Evolutionary conservation across 2,113 vertebrate genomes (phyloP), one percentile per base, ranked within the genome.

Genomic region (Cercopithecus mona): DNA sequence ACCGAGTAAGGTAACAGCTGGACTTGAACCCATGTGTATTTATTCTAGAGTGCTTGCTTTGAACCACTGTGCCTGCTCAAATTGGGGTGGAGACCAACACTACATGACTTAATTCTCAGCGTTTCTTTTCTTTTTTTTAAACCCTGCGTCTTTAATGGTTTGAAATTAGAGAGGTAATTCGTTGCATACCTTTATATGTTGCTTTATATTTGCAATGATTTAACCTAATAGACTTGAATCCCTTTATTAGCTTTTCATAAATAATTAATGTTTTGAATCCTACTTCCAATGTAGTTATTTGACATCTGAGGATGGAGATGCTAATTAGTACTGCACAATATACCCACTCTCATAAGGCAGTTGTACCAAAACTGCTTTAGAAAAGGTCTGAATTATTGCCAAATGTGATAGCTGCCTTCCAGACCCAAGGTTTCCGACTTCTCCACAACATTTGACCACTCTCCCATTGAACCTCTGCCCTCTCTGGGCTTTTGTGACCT

Each of bases 141-240:
- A 66, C 88, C 6, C 23, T 96, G 30, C 10, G 64, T 87, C 55
- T 94, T 86, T 90, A 90, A 73, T 91, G 72, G n/a, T 75, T 55
- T 97, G 73, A 80, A 93, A 92, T 92, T 87, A 90, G 66, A 93
- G 64, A 95, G 30, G 23, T 89, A 89, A 97, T 92, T 95, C 72
- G 50, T 89, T 95, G 32, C 59, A 52, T 50, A 73, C 70, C 43
- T 96, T 79, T 84, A 52, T 93, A 32, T 76, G 43, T 93, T 88
- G 23, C 73, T 93, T 86, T 95, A 78, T 93, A 82, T 97, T 97
- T 97, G 72, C 48, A 97, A 38, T 68, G 86, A 88, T 91, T 96
- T 96, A 94, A 83, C 48, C 75, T 93, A 82, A 64, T 94, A 94
- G 82, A 35, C 52, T 86, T 73, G 22, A 97, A 66, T 94, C 55